A percentile compares a stretch with the other conserved stretches of the same genome.
Evolutionary conservation across 2,113 vertebrate genomes (phyloP).

Genomic region (Siniperca knerii): DNA sequence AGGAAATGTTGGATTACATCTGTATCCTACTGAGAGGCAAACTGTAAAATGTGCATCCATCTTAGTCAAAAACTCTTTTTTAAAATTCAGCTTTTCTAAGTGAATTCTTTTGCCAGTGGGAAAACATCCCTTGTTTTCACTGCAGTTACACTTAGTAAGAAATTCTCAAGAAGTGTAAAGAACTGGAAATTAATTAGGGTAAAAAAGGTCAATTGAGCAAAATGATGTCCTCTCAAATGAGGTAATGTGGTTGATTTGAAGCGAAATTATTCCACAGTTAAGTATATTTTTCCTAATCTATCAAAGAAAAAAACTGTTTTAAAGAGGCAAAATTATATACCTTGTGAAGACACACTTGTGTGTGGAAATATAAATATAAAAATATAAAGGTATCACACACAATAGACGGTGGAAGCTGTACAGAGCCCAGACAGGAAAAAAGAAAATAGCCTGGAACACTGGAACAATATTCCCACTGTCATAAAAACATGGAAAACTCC

Average conservation of each 20-base stretch:
- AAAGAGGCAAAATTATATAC: not conserved
- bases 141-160: not conserved
- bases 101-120: not conserved
- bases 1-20: constrained; percentile 29
- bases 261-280: not conserved
- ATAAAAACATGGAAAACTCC: constrained; percentile 74
- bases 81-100: not conserved
- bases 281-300: not conserved
- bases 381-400: constrained; percentile 10
- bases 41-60: constrained; percentile 20
- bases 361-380: constrained; percentile 12
- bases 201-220: not conserved
- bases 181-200: not conserved
- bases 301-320: not conserved
- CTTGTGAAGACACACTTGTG: not conserved
- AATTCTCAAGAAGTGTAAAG: not conserved
- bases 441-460: constrained; percentile 10
- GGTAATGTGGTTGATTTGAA: not conserved
- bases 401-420: constrained; percentile 30
- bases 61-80: constrained; percentile 27
- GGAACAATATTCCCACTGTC: constrained; percentile 61
- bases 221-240: not conserved
- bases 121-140: not conserved
- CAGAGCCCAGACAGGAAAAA: constrained; percentile 29
- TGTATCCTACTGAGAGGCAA: constrained; percentile 19